Percentiles rank a stretch among this genome's conserved stretches.
phyloP scores from a whole-genome alignment of 1,140 invertebrate genomes.

The Heliothis subflexa region DNA sequence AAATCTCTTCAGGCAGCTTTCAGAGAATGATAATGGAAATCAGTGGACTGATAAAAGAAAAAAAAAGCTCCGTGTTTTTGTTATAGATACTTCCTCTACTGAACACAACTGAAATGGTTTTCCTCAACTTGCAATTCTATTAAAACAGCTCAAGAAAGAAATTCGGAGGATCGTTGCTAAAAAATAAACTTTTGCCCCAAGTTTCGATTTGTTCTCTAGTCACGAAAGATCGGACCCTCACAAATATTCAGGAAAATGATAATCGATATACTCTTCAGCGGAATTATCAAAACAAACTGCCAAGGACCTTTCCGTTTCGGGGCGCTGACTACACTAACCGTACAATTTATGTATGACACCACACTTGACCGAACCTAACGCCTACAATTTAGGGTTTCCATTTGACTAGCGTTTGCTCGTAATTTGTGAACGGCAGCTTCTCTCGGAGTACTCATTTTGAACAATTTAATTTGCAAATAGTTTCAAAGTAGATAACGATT shows the following conservation, averaged over 20 bases:
- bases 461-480: background rate
- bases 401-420: background rate
- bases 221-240: constrained; percentile 28
- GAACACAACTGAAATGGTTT: constrained; percentile 31
- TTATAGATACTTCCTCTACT: constrained; percentile 29
- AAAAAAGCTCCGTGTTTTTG: constrained; percentile 24
- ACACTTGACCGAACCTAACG: constrained; percentile 23
- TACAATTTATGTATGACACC: constrained; percentile 29
- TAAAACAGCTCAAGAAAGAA: constrained; percentile 25
- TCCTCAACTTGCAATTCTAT: constrained; percentile 22
- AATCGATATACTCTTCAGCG: constrained; percentile 27
- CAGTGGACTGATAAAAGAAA: constrained; percentile 29
- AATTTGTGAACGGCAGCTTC: constrained; percentile 7
- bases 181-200: constrained; percentile 34
- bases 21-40: constrained; percentile 14
- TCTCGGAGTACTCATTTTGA: background rate
- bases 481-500: no score
- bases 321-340: background rate
- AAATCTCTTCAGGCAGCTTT: constrained; percentile 6
- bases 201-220: constrained; percentile 30
- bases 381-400: constrained; percentile 26
- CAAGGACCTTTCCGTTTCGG: constrained; percentile 1
- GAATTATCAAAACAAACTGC: constrained; percentile 37
- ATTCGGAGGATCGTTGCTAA: background rate
- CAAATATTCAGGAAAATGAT: constrained; percentile 27